Percentiles rank a stretch among this genome's conserved stretches.
phyloP scores from a whole-genome alignment of 2,888 invertebrate genomes.

The Callinectes sapidus region DNA sequence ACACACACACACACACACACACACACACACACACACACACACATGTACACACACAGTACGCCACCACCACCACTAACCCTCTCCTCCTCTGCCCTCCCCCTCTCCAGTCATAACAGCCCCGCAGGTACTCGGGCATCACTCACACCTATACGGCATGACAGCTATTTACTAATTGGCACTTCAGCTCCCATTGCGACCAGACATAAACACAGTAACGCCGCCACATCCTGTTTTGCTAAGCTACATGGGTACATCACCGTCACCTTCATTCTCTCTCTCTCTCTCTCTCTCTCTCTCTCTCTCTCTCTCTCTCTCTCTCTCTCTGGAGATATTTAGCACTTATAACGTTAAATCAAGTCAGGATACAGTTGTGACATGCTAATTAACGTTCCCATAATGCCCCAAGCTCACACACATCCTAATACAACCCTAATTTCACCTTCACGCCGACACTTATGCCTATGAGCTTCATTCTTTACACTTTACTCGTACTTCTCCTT shows the following conservation, averaged over 20 bases:
- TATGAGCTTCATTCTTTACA: neutral
- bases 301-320: slow-evolving; percentile 44
- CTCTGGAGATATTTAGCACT: neutral
- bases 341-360: neutral
- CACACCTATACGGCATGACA: slow-evolving; percentile 37
- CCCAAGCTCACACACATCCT: neutral
- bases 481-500: neutral
- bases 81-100: neutral
- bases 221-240: neutral
- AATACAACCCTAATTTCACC: neutral
- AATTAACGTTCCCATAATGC: neutral
- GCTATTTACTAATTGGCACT: slow-evolving; percentile 55
- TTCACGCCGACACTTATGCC: neutral
- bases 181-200: neutral
- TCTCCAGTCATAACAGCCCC: slow-evolving; percentile 12
- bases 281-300: slow-evolving; percentile 41
- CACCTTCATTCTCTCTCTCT: slow-evolving; percentile 32
- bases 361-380: no score
- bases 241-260: slow-evolving; percentile 8
- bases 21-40: neutral
- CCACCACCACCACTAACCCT: neutral
- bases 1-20: slow-evolving; percentile 19
- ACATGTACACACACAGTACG: neutral
- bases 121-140: slow-evolving; percentile 8
- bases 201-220: slow-evolving; percentile 11